Evolutionary conservation across 2,797 vertebrate species (phyloP), one percentile per base, ranked within the genome.

Genomic region (Eidolon dupreanum): DNA sequence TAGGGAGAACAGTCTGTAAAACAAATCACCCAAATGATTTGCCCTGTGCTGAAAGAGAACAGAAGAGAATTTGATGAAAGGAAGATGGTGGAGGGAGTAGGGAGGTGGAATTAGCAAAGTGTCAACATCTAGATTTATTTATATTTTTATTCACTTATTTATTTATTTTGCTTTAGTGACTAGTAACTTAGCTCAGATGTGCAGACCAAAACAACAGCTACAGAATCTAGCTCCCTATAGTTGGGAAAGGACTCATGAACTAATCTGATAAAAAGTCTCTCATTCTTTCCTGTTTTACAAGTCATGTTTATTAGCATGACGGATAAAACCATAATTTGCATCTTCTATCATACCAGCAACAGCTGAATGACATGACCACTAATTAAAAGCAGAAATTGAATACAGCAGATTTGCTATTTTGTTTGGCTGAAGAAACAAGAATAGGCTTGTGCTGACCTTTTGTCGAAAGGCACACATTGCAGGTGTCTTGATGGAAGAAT

Each of bases 321-420:
- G 3, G 31, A 74, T 46, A 94, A 93, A 95, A 78, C 38, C 51
- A n/a, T 55, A 51, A 66, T 88, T 93, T 89, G 3, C 22, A 71
- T 92, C 81, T 66, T 61, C 36, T 16, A 26, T 82, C 68, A 88
- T 33, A 94, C 16, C 16, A 75, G 20, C 59, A 75, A 15, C 65
- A 63, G 15, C 68, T 87, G 51, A 91, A 78, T 77, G 66, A 89
- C 43, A 57, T 36, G 33, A 59, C 53, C 65, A 63, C 75, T 88
- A 89, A 87, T 92, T 94, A 85, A 90, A 97, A 93, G 38, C 11
- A 70, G 57, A 91, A 91, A 91, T 63, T 78, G 65, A 93, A 84
- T 26, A 66, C 26, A 22, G 36, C n/a, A 61, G 33, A 66, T 66
- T 61, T 84, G 46, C 61, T 46, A 0, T 43, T 94, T 77, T 63